Conservation (phyloP, 2,797 vertebrate species). For the Epinephelus awoara region DNA sequence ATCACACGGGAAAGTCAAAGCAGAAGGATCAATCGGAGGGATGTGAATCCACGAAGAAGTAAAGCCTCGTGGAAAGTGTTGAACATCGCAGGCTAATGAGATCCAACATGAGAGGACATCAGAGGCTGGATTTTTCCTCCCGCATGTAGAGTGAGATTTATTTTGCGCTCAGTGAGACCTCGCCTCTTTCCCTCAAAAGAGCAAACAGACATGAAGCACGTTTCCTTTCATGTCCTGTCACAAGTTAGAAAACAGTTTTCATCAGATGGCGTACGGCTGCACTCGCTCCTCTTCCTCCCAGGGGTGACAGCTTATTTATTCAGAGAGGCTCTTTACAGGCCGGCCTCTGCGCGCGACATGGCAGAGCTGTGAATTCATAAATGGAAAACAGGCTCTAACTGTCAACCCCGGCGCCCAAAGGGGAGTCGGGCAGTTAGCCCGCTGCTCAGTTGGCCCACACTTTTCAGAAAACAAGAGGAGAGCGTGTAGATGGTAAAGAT, state of each 20-base stretch:
- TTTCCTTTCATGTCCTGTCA: conserved; percentile 57
- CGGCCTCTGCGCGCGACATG: conserved; percentile 12
- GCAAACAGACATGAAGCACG: background rate
- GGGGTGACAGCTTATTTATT: conserved; percentile 55
- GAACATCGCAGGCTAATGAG: background rate
- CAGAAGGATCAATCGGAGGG: background rate
- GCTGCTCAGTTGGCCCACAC: conserved; percentile 11
- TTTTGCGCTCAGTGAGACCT: background rate
- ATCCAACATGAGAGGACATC: conserved; percentile 14
- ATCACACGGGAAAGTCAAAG: background rate
- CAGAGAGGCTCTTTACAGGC: conserved; percentile 43
- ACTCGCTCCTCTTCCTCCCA: conserved; percentile 19
- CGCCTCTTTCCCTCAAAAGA: conserved; percentile 41
- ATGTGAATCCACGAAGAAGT: background rate
- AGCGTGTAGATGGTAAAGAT: conserved; percentile 7
- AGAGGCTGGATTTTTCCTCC: background rate
- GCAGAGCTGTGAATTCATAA: conserved; percentile 57
- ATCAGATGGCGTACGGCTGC: conserved; percentile 20
- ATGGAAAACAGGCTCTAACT: conserved; percentile 51
- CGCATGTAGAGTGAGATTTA: background rate
- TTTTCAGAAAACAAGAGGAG: conserved; percentile 18
- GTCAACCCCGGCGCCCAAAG: conserved; percentile 32
- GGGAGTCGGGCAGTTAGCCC: conserved; percentile 41
- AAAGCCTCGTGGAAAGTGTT: background rate
- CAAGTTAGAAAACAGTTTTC: conserved; percentile 36